Evolutionary conservation across 2,113 vertebrate genomes (phyloP), one percentile per base, ranked within the genome.

Genomic region (Chloebia gouldiae): DNA sequence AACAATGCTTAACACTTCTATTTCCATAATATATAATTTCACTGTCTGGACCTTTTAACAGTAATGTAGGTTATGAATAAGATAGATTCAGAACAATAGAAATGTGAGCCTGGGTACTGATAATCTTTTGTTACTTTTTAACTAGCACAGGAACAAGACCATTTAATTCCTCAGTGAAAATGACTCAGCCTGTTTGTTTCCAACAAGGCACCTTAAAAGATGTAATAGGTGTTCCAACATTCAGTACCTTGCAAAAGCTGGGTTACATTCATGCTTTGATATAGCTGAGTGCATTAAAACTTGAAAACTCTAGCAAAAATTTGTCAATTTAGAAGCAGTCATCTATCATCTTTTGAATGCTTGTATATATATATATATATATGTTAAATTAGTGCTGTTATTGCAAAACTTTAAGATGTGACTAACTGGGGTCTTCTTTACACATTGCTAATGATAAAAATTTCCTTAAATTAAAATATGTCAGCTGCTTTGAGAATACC

Each of bases 61-160:
- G 57, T 86, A 82, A 82, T 49, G 30, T 33, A 86, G 82, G 51
- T 87, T 92, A 85, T 77, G 53, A 79, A 72, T 66, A 81, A 89
- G 70, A 85, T 61, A 79, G 57, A 79, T 39, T 81, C 68, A 54
- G 79, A 93, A 92, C 76, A 92, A 83, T 23, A 84, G 53, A 81
- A 92, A 51, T 65, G 21, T 25, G 21, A 87, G 49, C 42, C 57
- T 69, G 73, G 23, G n/a, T 76, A 35, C 63, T 87, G 73, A 78
- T 87, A 91, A 87, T 69, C 17, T 75, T 57, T 27, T 87, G 57
- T 79, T 91, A 61, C 79, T 76, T 95, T 95, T 95, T 81, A 96
- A 89, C 51, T 70, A 25, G 69, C 20, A 50, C 2, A 8, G 45
- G 65, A 76, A 61, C 31, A 50, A 39, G 7, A 68, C 45, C 73